These are phyloP conservation scores for Perca schrenkii DNA, from an alignment of 2,113 vertebrate genomes.

Conservation along the genomic window DNA sequence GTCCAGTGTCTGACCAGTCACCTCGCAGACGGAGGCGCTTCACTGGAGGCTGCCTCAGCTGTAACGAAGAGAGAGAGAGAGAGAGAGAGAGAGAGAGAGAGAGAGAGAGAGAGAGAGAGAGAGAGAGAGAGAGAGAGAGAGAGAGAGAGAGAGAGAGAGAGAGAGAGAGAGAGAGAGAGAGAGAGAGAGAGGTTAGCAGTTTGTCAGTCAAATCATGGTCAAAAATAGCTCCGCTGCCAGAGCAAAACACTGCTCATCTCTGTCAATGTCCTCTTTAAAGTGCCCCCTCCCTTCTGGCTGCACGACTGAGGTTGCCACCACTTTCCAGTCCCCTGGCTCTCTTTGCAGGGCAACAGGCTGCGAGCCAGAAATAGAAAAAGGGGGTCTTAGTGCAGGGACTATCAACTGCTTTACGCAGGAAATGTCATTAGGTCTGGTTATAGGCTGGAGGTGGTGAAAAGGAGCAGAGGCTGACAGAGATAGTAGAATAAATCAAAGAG, in stretches of 20 bases:
- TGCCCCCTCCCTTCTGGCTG: constrained; percentile 36
- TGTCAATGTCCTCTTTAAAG: constrained; percentile 58
- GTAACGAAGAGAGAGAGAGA: constrained; percentile 53
- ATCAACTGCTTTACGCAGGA: constrained; percentile 50
- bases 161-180: constrained; percentile 43
- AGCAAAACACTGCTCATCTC: constrained; percentile 72
- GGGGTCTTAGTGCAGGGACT: constrained; percentile 39
- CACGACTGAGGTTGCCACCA: constrained; percentile 53
- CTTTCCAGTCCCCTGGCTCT: constrained; percentile 57
- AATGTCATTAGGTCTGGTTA: constrained; percentile 55
- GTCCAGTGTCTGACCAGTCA: constrained; percentile 99
- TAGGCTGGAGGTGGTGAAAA: constrained; percentile 54
- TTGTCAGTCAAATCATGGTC: constrained; percentile 73
- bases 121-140: constrained; percentile 51
- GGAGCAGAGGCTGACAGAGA: constrained; percentile 17
- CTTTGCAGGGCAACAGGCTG: constrained; percentile 62
- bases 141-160: constrained; percentile 39
- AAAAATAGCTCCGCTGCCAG: constrained; percentile 77
- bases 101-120: no score
- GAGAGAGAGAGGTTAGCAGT: constrained; percentile 59
- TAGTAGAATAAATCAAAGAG: constrained; percentile 8
- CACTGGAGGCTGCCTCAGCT: constrained; percentile 96
- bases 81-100: no score
- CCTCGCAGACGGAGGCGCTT: constrained; percentile 95
- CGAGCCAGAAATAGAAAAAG: constrained; percentile 68